A percentile compares a stretch with the other conserved stretches of the same genome.
These are phyloP conservation scores for Caenorhabditis drosophilae DNA, from an alignment of 2,888 invertebrate species.

Conservation along the genomic window DNA sequence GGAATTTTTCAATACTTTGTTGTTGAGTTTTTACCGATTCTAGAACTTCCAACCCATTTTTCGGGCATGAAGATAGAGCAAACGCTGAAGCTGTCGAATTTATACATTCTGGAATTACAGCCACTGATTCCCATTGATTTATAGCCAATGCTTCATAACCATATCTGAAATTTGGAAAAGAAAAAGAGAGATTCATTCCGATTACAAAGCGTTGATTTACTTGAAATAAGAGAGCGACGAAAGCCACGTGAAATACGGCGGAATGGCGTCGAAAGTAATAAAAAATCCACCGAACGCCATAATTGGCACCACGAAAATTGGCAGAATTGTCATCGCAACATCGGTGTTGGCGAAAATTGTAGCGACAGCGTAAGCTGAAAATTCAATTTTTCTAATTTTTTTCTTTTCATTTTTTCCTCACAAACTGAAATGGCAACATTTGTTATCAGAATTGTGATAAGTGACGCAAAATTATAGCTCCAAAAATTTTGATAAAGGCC, in stretches of 20 bases:
- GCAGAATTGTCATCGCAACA: conserved; percentile 87
- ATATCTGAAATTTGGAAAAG: conserved; percentile 44
- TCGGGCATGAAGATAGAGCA: conserved; percentile 34
- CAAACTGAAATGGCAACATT: conserved; percentile 60
- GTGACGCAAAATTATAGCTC: conserved; percentile 76
- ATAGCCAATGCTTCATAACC: conserved; percentile 57
- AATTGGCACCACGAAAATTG: conserved; percentile 89
- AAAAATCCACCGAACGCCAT: conserved; percentile 94
- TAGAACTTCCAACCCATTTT: conserved; percentile 50
- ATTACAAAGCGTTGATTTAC: conserved; percentile 4
- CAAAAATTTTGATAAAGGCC: conserved; percentile 59
- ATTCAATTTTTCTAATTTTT: neutral
- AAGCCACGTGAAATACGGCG: conserved; percentile 53
- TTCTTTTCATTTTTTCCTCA: conserved; percentile 14
- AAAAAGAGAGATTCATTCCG: neutral
- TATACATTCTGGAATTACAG: conserved; percentile 37
- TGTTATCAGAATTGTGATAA: conserved; percentile 49
- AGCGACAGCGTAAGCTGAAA: conserved; percentile 86
- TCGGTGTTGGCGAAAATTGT: conserved; percentile 82
- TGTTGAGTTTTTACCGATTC: conserved; percentile 22
- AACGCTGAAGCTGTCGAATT: conserved; percentile 18
- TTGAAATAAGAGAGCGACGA: conserved; percentile 54
- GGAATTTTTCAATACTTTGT: neutral
- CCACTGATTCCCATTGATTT: conserved; percentile 55
- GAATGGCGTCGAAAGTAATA: conserved; percentile 78